Conservation (phyloP, 1,140 invertebrate species). For the Telenomus remus region DNA sequence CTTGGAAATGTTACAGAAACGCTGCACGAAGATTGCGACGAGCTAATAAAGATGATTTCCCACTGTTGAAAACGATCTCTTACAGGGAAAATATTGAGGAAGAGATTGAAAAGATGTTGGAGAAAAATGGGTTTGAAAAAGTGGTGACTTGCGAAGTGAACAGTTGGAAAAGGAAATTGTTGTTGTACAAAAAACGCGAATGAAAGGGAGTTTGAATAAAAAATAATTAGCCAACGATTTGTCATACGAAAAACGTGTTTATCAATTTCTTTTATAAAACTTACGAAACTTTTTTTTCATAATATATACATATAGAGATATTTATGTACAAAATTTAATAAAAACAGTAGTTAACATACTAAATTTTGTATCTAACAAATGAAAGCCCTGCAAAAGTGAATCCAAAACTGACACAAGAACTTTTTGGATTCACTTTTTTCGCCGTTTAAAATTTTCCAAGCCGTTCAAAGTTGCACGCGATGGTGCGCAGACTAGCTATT, state of each 20-base stretch:
- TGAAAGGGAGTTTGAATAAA: too few relatives aligned
- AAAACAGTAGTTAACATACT: too few relatives aligned
- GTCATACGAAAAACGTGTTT: slow-evolving; percentile 7
- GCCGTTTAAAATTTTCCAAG: slow-evolving; percentile 5
- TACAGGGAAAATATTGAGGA: slow-evolving; percentile 78
- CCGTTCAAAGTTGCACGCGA: slow-evolving; percentile 49
- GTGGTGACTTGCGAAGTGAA: slow-evolving; percentile 77
- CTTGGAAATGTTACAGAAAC: slow-evolving; percentile 87
- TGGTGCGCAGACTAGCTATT: slow-evolving; percentile 71
- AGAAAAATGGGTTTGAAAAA: slow-evolving; percentile 73
- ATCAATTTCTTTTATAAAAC: slow-evolving; percentile 14
- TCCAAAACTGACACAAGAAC: too few relatives aligned
- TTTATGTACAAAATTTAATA: too few relatives aligned
- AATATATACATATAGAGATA: slow-evolving; percentile 6
- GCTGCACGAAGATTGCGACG: slow-evolving; percentile 82
- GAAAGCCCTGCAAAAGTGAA: too few relatives aligned
- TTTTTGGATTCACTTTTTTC: too few relatives aligned
- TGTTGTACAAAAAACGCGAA: slow-evolving; percentile 72
- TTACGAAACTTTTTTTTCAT: slow-evolving; percentile 6
- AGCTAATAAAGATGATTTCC: slow-evolving; percentile 77
- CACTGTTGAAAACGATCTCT: slow-evolving; percentile 77
- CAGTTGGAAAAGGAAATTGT: slow-evolving; percentile 82
- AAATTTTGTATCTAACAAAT: too few relatives aligned
- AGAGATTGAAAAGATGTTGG: slow-evolving; percentile 79
- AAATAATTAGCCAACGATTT: background rate